A percentile compares a stretch with the other conserved stretches of the same genome.
Conservation (phyloP, 2,888 invertebrate species). For the Drosophila subsilvestris region DNA sequence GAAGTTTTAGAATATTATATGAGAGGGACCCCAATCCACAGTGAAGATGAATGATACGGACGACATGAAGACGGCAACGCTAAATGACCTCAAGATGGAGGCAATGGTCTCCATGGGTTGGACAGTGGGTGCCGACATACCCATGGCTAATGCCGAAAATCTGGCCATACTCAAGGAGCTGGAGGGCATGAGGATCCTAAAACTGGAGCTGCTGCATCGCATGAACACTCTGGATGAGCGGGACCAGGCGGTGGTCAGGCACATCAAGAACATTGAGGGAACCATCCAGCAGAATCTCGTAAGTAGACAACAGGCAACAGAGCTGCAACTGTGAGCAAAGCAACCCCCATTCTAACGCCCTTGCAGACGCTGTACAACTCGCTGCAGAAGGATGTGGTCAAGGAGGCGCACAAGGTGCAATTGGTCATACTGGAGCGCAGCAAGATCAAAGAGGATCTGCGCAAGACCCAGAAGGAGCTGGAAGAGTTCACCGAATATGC, state of each 20-base stretch:
- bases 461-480: conserved; percentile 73
- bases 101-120: conserved; percentile 81
- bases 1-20: not conserved
- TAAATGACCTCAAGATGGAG: conserved; percentile 70
- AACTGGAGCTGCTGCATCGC: conserved; percentile 84
- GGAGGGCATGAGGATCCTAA: conserved; percentile 84
- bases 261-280: conserved; percentile 85
- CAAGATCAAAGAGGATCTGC: conserved; percentile 77
- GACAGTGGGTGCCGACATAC: conserved; percentile 89
- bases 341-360: not conserved
- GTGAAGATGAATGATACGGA: conserved; percentile 61
- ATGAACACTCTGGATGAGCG: conserved; percentile 85
- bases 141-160: conserved; percentile 91
- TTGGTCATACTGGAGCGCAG: conserved; percentile 83
- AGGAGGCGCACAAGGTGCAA: conserved; percentile 86
- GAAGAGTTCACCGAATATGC: conserved; percentile 68
- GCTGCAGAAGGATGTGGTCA: conserved; percentile 86
- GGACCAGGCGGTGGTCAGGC: conserved; percentile 84
- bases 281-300: conserved; percentile 86
- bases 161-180: conserved; percentile 83
- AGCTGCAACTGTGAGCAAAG: not conserved
- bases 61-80: conserved; percentile 64
- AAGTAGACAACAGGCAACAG: conserved; percentile 37
- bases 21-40: conserved; percentile 3
- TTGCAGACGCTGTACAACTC: conserved; percentile 87